Evolutionary conservation across 2,888 invertebrate genomes (phyloP), one percentile per base, ranked within the genome.

Genomic region (Fissipunctia ypsillon): DNA sequence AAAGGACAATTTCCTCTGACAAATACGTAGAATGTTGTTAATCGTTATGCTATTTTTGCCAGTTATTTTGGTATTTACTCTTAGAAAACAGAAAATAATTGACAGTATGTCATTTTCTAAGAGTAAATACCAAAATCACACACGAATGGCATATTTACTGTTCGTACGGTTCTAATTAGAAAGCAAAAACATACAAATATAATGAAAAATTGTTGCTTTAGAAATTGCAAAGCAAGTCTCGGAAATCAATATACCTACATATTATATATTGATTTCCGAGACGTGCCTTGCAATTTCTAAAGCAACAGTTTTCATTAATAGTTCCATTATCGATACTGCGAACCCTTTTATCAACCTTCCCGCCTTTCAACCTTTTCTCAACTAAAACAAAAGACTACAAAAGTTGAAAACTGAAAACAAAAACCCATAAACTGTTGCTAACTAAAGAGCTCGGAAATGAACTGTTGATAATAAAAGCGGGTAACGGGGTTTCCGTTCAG

Each of bases 381-480:
- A 16, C 0, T 10, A 70, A 41, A 50, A 41, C 69, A 43, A 38
- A 54, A 56, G 7, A 65, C 5, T 4, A 1, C 6, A 22, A 14
- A 38, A 3, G 25, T 25, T 16, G 1, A 71, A 52, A 28, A n/a
- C 6, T 19, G 3, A 45, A 43, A 73, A 25, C 6, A 64, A 76
- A 48, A 52, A 72, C 38, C 3, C 38, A 41, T 35, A 54, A 72
- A 73, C 45, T 48, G 16, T 60, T 66, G 38, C 38, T 22, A 56
- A 31, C 25, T 54, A 52, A 78, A 50, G 9, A 59, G 14, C 54
- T 56, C 14, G 22, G 3, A 80, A 68, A 70, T 45, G 3, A 78
- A 65, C 28, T 54, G 77, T 81, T 76, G 41, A 64, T 81, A 64
- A 56, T 48, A 48, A 77, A 76, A 81, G 35, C 31, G 38, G 56